Evolutionary conservation across 2,797 vertebrate genomes (phyloP).

Genomic region (Passerculus sandwichensis): DNA sequence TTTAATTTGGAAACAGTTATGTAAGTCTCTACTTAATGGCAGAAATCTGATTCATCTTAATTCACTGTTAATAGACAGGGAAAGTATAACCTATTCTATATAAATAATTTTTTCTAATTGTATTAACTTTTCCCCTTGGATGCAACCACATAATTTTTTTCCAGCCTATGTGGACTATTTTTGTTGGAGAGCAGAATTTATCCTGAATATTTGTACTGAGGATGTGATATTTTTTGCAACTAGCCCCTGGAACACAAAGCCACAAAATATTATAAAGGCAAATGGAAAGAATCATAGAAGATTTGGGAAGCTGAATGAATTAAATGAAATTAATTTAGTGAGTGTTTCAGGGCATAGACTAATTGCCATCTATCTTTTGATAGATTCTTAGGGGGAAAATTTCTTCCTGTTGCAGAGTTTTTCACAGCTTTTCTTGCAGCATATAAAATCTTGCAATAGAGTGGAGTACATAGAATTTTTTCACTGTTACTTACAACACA

Average conservation of each 20-base stretch:
- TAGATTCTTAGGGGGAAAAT: background rate
- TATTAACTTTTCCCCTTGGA: constrained; percentile 11
- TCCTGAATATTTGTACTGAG: background rate
- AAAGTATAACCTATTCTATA: constrained; percentile 42
- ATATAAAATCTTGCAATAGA: background rate
- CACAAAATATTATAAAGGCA: background rate
- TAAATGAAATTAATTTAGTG: constrained; percentile 36
- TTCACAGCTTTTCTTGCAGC: background rate
- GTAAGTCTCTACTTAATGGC: constrained; percentile 35
- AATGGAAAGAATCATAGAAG: background rate
- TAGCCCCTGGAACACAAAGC: background rate
- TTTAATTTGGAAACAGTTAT: constrained; percentile 65
- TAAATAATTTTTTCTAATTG: constrained; percentile 25
- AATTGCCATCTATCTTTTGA: constrained; percentile 9
- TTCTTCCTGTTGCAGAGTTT: background rate
- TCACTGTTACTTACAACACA: background rate
- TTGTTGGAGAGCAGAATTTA: constrained; percentile 13
- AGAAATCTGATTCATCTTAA: constrained; percentile 56
- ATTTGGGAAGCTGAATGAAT: background rate
- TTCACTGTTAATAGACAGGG: constrained; percentile 52
- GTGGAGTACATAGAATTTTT: background rate
- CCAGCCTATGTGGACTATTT: background rate
- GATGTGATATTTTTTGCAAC: background rate
- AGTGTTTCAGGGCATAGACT: constrained; percentile 20
- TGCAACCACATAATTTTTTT: background rate